Percentiles rank a stretch among this genome's conserved stretches.
phyloP scores from a whole-genome alignment of 2,113 vertebrate genomes.

The Sinosuthora webbiana region DNA sequence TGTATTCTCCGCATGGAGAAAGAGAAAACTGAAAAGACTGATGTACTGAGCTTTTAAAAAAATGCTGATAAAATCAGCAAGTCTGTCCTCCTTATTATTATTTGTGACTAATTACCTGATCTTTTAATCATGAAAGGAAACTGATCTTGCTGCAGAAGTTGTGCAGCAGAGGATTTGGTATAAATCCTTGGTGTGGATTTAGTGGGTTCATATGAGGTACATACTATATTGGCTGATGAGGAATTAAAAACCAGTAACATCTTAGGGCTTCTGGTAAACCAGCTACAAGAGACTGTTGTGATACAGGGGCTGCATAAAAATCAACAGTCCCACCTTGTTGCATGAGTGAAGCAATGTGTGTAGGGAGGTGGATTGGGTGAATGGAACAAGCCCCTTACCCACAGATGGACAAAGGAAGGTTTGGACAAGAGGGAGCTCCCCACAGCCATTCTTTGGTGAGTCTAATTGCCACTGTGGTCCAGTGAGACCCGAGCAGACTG shows the following conservation, averaged over 20 bases:
- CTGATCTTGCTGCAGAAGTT: neutral
- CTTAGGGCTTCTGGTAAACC: neutral
- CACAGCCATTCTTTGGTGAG: neutral
- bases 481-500: neutral
- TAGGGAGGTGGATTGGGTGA: neutral
- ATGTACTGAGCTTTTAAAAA: neutral
- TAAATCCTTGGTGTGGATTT: neutral
- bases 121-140: neutral
- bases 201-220: neutral
- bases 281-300: rapidly evolving
- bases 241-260: neutral
- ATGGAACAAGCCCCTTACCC: neutral
- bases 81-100: neutral
- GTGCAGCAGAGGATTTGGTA: neutral
- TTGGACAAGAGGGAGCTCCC: slow-evolving; percentile 4
- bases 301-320: neutral
- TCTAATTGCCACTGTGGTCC: slow-evolving; percentile 2
- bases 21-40: neutral
- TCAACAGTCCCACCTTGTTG: neutral
- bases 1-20: neutral
- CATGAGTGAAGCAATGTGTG: neutral
- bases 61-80: neutral
- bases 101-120: neutral
- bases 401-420: neutral
- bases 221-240: neutral